Conservation (phyloP, 1,140 invertebrate genomes). For the Heliconius congener region DNA sequence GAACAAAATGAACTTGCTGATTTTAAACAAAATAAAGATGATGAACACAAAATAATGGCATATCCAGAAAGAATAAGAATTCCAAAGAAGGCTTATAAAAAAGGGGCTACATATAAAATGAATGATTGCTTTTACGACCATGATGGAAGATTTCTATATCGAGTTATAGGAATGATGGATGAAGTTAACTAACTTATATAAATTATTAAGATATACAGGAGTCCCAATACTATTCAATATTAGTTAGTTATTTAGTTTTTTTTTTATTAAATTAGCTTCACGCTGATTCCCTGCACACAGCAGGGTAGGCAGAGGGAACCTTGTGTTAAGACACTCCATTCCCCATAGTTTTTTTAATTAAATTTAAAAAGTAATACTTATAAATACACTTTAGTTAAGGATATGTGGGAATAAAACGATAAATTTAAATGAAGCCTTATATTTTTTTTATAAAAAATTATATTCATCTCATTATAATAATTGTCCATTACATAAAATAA, state of each 20-base stretch:
- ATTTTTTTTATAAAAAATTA: slow-evolving; percentile 77
- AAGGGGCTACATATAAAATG: slow-evolving; percentile 85
- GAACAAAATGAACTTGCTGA: slow-evolving; percentile 45
- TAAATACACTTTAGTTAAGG: neutral
- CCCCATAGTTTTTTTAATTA: too few relatives aligned
- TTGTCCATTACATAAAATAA: slow-evolving; percentile 60
- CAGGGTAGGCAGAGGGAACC: too few relatives aligned
- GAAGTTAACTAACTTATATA: neutral
- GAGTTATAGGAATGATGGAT: slow-evolving; percentile 84
- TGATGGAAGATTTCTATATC: slow-evolving; percentile 88
- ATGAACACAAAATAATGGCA: slow-evolving; percentile 42
- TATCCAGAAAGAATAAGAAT: slow-evolving; percentile 85
- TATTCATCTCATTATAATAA: slow-evolving; percentile 67
- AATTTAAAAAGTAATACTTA: neutral
- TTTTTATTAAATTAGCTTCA: too few relatives aligned
- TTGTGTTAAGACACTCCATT: too few relatives aligned
- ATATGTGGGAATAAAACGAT: slow-evolving; percentile 43
- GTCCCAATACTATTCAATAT: neutral
- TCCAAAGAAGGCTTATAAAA: slow-evolving; percentile 82
- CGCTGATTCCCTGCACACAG: too few relatives aligned
- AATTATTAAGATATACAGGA: neutral
- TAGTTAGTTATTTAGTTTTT: too few relatives aligned
- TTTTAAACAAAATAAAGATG: slow-evolving; percentile 51
- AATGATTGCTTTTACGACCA: slow-evolving; percentile 89
- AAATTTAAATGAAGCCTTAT: slow-evolving; percentile 60